Evolutionary conservation across 2,888 invertebrate species (phyloP).

Genomic region (Trichogramma evanescens): DNA sequence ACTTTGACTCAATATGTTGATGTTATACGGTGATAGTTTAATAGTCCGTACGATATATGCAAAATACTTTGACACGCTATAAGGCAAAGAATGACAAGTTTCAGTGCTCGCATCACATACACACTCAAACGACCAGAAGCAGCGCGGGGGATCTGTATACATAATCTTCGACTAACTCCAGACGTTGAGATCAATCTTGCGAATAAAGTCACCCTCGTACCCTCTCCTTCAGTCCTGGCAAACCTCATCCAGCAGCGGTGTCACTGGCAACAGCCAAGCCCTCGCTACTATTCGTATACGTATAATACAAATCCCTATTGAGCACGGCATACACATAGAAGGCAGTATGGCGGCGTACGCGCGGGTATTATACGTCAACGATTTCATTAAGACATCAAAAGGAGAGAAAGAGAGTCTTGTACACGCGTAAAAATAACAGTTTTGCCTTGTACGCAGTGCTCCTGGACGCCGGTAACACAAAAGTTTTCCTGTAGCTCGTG

Average conservation of each 20-base stretch:
- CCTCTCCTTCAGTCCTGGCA: not conserved
- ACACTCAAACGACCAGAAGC: too few species aligned
- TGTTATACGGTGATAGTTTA: too few species aligned
- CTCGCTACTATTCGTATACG: too few species aligned
- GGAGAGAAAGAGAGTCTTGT: not conserved
- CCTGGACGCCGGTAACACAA: not conserved
- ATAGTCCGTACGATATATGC: too few species aligned
- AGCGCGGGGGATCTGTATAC: too few species aligned
- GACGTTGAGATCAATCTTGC: constrained; percentile 5
- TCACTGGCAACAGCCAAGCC: not conserved
- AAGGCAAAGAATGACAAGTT: too few species aligned
- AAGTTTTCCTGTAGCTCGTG: not conserved
- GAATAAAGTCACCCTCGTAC: not conserved
- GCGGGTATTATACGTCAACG: not conserved
- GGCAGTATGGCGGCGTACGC: too few species aligned
- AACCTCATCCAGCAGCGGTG: not conserved
- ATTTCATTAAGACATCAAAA: constrained; percentile 20
- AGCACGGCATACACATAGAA: too few species aligned
- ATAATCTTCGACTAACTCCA: not conserved
- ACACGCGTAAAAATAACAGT: constrained; percentile 9
- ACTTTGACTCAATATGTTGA: too few species aligned
- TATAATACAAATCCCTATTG: constrained; percentile 3
- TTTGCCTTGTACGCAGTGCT: not conserved
- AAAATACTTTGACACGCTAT: too few species aligned
- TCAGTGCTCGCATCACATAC: too few species aligned